These are phyloP conservation scores for Myiopsitta monachus DNA, from an alignment of 2,113 vertebrate species.

Conservation along the genomic window DNA sequence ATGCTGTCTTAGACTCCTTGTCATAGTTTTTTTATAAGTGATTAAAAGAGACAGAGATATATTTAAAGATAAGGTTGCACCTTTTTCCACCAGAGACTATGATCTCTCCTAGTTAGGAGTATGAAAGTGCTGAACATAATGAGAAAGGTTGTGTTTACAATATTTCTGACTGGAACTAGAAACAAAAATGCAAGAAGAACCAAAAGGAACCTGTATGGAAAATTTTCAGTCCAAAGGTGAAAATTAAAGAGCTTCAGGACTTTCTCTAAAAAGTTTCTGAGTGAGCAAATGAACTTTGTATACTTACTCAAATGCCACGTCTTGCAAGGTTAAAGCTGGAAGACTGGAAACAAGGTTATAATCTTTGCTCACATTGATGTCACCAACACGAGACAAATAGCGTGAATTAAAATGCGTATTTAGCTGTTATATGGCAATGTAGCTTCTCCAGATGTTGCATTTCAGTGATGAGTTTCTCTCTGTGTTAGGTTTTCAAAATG, in stretches of 20 bases:
- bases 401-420: neutral
- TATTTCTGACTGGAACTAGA: slow-evolving; percentile 4
- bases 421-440: neutral
- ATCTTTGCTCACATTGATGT: neutral
- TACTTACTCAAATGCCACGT: neutral
- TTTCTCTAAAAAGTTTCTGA: neutral
- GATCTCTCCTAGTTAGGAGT: neutral
- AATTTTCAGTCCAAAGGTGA: neutral
- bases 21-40: neutral
- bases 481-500: neutral
- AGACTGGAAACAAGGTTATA: neutral
- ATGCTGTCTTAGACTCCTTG: neutral
- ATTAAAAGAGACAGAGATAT: neutral
- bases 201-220: neutral
- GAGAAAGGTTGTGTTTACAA: neutral
- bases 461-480: neutral
- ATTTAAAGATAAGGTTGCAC: neutral
- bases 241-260: neutral
- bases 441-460: neutral
- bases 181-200: neutral
- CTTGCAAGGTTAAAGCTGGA: neutral
- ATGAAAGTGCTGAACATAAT: neutral
- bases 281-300: neutral
- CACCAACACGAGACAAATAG: neutral
- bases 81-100: neutral